phyloP scores from a whole-genome alignment of 2,888 invertebrate species.

The Xiphydria camelus region DNA sequence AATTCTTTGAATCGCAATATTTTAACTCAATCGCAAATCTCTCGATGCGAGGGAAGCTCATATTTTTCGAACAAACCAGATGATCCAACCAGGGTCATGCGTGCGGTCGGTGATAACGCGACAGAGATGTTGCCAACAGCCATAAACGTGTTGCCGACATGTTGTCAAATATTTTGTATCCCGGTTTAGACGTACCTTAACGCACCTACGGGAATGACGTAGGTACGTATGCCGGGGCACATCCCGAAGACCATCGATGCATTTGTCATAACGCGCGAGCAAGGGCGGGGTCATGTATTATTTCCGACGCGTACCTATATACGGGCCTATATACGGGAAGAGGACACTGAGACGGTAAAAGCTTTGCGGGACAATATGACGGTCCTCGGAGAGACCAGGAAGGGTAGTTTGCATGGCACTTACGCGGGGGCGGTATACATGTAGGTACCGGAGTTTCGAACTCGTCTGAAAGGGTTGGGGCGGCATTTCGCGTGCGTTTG shows the following conservation, averaged over 20 bases:
- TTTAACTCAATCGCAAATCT: too few species aligned
- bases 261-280: neutral
- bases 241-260: neutral
- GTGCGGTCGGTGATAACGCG: too few species aligned
- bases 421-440: conserved; percentile 18
- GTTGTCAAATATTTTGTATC: too few species aligned
- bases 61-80: too few species aligned
- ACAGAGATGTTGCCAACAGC: too few species aligned
- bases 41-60: too few species aligned
- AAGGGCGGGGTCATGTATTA: conserved; percentile 5
- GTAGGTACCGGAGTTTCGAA: conserved; percentile 6
- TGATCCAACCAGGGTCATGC: too few species aligned
- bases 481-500: neutral
- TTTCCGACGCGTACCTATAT: conserved; percentile 7
- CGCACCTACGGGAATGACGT: too few species aligned
- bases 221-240: too few species aligned
- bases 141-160: too few species aligned
- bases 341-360: conserved; percentile 6
- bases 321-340: neutral
- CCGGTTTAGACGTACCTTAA: too few species aligned
- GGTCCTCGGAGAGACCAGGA: conserved; percentile 28
- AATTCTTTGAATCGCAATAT: too few species aligned
- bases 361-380: conserved; percentile 30
- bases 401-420: conserved; percentile 46
- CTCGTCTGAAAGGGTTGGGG: conserved; percentile 2